Conservation (phyloP, 2,797 vertebrate genomes). For the Pyrrhura leucotis region DNA sequence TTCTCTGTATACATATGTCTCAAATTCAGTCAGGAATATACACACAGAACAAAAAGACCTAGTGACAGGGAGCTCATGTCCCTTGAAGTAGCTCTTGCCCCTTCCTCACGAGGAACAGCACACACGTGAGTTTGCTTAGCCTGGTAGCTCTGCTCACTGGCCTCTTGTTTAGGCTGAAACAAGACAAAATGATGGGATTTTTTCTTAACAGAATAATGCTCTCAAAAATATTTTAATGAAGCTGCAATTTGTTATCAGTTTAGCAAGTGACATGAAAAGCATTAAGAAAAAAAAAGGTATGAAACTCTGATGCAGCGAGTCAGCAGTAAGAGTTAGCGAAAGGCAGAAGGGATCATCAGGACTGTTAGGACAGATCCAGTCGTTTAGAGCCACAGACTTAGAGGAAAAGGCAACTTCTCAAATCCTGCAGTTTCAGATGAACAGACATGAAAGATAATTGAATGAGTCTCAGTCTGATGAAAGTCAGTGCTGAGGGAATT, state of each 20-base stretch:
- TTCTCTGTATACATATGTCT: background rate
- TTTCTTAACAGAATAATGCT: background rate
- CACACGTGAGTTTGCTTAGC: background rate
- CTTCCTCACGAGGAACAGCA: background rate
- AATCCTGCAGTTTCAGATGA: background rate
- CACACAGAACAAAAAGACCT: background rate
- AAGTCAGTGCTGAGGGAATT: background rate
- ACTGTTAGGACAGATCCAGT: background rate
- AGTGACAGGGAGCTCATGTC: fast-evolving
- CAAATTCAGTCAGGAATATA: background rate
- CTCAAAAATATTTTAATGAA: background rate
- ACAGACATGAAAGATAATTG: background rate
- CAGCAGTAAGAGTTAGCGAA: background rate
- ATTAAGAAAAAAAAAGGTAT: background rate
- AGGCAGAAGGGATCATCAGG: background rate
- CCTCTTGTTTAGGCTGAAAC: background rate
- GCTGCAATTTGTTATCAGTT: background rate
- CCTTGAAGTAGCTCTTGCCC: background rate
- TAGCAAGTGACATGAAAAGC: background rate
- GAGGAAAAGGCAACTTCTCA: constrained; percentile 10
- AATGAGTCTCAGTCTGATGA: constrained; percentile 5
- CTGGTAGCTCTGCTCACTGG: background rate
- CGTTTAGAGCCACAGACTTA: background rate
- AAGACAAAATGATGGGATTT: background rate
- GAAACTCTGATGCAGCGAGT: background rate